Evolutionary conservation across 2,888 invertebrate genomes (phyloP).

Genomic region (Calliphora vomitoria): DNA sequence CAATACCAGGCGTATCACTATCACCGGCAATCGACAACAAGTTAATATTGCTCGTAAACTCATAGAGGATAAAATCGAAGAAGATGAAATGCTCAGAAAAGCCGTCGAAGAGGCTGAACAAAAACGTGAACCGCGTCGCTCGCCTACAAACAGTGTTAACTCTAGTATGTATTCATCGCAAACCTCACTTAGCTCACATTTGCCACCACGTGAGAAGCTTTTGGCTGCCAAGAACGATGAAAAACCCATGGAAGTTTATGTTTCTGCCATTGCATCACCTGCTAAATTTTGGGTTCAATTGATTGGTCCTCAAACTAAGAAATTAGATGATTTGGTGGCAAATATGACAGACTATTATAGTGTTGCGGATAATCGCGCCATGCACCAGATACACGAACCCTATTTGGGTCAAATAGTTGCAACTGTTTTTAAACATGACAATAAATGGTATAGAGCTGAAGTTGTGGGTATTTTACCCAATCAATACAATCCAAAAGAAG

Average conservation of each 20-base stretch:
- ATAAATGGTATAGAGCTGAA: constrained; percentile 89
- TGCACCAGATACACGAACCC: constrained; percentile 87
- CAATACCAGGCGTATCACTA: constrained; percentile 83
- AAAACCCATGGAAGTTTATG: constrained; percentile 92
- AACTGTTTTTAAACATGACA: constrained; percentile 92
- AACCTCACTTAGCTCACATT: constrained; percentile 81
- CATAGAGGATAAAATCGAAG: constrained; percentile 89
- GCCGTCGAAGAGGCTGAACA: constrained; percentile 84
- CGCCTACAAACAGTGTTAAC: constrained; percentile 82
- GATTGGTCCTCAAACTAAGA: constrained; percentile 89
- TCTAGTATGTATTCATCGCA: constrained; percentile 84
- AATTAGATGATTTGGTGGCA: constrained; percentile 91
- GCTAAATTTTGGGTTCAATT: constrained; percentile 94
- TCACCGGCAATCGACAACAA: constrained; percentile 90
- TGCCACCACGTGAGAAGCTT: constrained; percentile 82
- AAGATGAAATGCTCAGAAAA: constrained; percentile 85
- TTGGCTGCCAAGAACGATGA: constrained; percentile 83
- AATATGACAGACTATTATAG: constrained; percentile 94
- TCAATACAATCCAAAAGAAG: constrained; percentile 87
- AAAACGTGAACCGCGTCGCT: constrained; percentile 86
- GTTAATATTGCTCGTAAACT: constrained; percentile 89
- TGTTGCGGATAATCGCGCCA: constrained; percentile 87
- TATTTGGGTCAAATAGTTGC: constrained; percentile 93
- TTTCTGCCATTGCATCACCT: constrained; percentile 93
- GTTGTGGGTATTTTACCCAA: constrained; percentile 88